A percentile compares a stretch with the other conserved stretches of the same genome.
These are phyloP conservation scores for Hecatera dysodea DNA, from an alignment of 2,888 invertebrate species.

Conservation along the genomic window DNA sequence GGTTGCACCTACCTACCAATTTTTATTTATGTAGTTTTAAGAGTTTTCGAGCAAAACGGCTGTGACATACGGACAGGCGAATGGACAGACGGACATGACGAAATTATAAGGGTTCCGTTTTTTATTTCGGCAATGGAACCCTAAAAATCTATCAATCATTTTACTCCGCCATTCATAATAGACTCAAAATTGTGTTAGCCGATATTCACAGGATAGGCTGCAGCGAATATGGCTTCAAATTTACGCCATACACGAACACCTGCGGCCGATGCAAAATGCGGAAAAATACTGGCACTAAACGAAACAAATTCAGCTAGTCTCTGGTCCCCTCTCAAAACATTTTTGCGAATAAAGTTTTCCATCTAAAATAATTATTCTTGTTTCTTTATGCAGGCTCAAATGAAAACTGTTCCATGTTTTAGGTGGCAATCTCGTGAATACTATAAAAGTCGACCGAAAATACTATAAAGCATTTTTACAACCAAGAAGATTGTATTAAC, in stretches of 20 bases:
- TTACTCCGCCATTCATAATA: background rate
- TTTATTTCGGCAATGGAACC: background rate
- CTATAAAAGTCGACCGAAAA: slow-evolving; percentile 18
- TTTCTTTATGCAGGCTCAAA: slow-evolving; percentile 12
- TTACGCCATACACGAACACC: slow-evolving; percentile 35
- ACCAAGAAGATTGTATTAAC: slow-evolving; percentile 19
- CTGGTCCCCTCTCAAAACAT: slow-evolving; percentile 20
- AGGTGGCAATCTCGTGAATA: slow-evolving; percentile 17
- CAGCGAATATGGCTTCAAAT: slow-evolving; percentile 27
- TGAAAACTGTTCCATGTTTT: slow-evolving; percentile 31
- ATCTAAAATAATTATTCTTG: slow-evolving; percentile 34
- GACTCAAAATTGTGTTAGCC: slow-evolving; percentile 15
- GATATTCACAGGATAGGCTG: slow-evolving; percentile 25
- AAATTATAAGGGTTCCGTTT: too few species aligned
- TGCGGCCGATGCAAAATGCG: slow-evolving; percentile 38
- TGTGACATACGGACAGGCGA: too few species aligned
- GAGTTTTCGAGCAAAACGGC: too few species aligned
- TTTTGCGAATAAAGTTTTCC: slow-evolving; percentile 22
- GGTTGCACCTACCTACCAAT: too few species aligned
- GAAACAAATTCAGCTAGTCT: slow-evolving; percentile 43
- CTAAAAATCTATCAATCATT: background rate
- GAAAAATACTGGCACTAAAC: slow-evolving; percentile 19
- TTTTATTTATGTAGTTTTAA: too few species aligned
- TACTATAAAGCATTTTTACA: slow-evolving; percentile 36
- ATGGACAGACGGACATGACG: too few species aligned